Conservation (phyloP, 2,113 vertebrate genomes). For the Gyps fulvus region DNA sequence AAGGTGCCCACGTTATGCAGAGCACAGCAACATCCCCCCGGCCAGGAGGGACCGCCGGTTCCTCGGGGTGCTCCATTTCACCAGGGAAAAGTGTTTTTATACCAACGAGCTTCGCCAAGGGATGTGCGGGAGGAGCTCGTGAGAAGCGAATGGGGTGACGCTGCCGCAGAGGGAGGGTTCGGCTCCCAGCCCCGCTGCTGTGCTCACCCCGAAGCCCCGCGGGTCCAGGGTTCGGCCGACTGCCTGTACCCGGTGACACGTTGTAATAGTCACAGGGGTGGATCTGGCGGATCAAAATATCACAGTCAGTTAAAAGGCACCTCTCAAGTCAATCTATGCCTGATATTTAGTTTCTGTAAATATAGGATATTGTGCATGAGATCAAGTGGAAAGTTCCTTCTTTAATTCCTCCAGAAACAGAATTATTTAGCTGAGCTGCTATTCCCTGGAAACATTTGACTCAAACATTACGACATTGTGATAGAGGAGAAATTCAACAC, state of each 20-base stretch:
- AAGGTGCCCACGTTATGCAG: rapidly evolving
- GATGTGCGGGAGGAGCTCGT: neutral
- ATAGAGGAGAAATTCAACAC: neutral
- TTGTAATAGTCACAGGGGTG: neutral
- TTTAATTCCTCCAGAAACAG: neutral
- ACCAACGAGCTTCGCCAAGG: neutral
- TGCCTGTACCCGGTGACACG: rapidly evolving
- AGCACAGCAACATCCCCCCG: rapidly evolving
- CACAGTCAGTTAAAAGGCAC: neutral
- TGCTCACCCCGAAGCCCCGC: rapidly evolving
- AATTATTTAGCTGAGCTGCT: neutral
- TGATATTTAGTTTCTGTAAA: neutral
- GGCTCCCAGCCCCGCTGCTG: neutral
- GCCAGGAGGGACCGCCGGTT: rapidly evolving
- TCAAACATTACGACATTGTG: neutral
- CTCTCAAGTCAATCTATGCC: neutral
- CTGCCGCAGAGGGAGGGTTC: neutral
- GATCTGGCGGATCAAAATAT: neutral
- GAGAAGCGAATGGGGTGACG: rapidly evolving
- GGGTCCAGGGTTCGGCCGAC: rapidly evolving
- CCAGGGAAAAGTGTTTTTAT: neutral
- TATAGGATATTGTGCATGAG: neutral
- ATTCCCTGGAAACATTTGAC: neutral
- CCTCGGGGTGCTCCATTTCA: neutral
- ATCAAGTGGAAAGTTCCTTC: neutral